Evolutionary conservation across 2,888 invertebrate genomes (phyloP).

Genomic region (Heteropelma amictum): DNA sequence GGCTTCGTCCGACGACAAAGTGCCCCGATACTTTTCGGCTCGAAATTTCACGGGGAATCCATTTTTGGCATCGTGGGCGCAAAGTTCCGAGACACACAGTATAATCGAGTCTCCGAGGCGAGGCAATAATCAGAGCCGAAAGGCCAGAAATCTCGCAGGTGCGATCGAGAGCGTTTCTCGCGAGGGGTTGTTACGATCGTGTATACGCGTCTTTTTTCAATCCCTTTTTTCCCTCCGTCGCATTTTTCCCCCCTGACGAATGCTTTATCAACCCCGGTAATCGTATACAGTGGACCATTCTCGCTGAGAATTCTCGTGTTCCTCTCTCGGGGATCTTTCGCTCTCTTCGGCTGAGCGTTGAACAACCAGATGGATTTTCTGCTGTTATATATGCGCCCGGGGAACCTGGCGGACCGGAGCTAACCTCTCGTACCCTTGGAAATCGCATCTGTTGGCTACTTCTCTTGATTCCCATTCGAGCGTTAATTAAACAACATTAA

Average conservation of each 20-base stretch:
- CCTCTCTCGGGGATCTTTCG: background rate
- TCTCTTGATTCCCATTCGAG: conserved; percentile 12
- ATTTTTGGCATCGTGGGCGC: no score
- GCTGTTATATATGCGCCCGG: conserved; percentile 6
- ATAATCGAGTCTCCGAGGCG: background rate
- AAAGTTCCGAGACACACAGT: no score
- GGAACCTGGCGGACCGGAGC: conserved; percentile 1
- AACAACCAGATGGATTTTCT: conserved; percentile 47
- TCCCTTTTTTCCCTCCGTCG: background rate
- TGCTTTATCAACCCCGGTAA: conserved; percentile 43
- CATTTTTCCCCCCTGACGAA: conserved; percentile 1
- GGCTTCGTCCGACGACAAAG: no score
- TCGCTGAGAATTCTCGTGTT: conserved; percentile 11
- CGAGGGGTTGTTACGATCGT: conserved; percentile 33
- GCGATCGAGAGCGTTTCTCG: conserved; percentile 45
- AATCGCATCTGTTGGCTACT: conserved; percentile 43
- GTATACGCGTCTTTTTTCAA: background rate
- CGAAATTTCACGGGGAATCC: no score
- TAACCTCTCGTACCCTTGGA: conserved; percentile 26
- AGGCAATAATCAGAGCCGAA: conserved; percentile 39
- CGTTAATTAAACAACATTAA: conserved; percentile 55
- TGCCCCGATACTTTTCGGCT: no score
- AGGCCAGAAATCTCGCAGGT: conserved; percentile 52
- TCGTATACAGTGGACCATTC: conserved; percentile 28
- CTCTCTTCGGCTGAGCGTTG: conserved; percentile 15